phyloP scores from a whole-genome alignment of 2,113 vertebrate genomes.

The Sylvia atricapilla region DNA sequence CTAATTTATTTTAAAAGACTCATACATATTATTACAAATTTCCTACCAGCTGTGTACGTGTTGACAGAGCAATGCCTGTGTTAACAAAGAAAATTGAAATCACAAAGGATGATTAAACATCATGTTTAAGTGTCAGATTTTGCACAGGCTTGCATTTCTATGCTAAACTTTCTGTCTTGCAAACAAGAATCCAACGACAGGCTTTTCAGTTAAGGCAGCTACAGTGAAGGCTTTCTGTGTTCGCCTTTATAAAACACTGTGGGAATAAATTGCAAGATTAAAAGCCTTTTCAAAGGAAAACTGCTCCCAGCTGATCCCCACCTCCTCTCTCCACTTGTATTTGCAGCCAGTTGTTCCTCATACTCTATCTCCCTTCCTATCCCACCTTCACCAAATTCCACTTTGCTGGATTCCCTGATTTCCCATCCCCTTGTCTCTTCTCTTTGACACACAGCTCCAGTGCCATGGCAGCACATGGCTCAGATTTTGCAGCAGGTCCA shows the following conservation, averaged over 20 bases:
- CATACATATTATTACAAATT: background rate
- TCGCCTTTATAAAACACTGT: background rate
- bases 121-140: background rate
- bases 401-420: background rate
- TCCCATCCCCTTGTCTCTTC: background rate
- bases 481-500: background rate
- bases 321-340: background rate
- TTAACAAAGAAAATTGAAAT: background rate
- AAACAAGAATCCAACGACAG: background rate
- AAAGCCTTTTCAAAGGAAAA: conserved; percentile 13
- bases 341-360: background rate
- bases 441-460: background rate
- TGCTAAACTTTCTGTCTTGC: conserved; percentile 12
- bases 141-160: background rate
- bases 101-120: conserved; percentile 9
- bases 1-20: conserved; percentile 5
- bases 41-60: background rate
- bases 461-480: background rate
- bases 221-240: conserved; percentile 16
- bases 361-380: background rate
- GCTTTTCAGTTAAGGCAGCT: background rate
- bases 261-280: conserved; percentile 1
- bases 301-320: background rate
- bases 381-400: background rate
- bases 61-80: background rate